Percentiles rank a stretch among this genome's conserved stretches.
Evolutionary conservation across 2,113 vertebrate species (phyloP).

Genomic region (Rhinichthys klamathensis): DNA sequence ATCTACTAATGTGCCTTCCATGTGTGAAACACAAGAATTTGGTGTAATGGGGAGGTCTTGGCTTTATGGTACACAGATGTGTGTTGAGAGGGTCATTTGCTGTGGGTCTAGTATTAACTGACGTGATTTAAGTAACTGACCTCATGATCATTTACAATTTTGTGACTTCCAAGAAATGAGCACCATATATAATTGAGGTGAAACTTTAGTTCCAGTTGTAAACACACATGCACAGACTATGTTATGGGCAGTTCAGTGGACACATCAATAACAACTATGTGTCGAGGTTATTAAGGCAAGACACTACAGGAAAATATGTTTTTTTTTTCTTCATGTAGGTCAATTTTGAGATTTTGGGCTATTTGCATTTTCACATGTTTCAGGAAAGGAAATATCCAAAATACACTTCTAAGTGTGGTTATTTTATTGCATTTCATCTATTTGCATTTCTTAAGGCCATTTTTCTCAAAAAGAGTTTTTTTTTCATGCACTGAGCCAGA

Average conservation of each 20-base stretch:
- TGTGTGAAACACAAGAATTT: constrained; percentile 58
- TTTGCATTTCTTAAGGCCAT: too few relatives aligned
- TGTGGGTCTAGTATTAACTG: constrained; percentile 69
- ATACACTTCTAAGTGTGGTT: too few relatives aligned
- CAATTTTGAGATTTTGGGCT: too few relatives aligned
- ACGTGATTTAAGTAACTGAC: constrained; percentile 65
- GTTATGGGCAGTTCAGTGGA: not conserved
- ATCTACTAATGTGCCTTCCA: constrained; percentile 60
- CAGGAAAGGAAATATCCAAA: too few relatives aligned
- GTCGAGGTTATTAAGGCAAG: too few relatives aligned
- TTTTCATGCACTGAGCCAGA: too few relatives aligned
- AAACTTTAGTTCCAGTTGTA: constrained; percentile 52
- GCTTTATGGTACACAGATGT: constrained; percentile 72
- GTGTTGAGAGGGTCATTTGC: constrained; percentile 71
- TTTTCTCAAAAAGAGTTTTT: too few relatives aligned
- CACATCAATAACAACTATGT: not conserved
- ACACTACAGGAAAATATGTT: too few relatives aligned
- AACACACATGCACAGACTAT: not conserved
- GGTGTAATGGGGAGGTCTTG: constrained; percentile 51
- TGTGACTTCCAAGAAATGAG: constrained; percentile 62
- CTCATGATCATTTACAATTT: constrained; percentile 69
- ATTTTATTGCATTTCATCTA: too few relatives aligned
- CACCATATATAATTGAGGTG: constrained; percentile 61
- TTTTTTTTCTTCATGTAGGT: too few relatives aligned
- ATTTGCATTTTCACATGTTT: too few relatives aligned